phyloP scores from a whole-genome alignment of 2,797 vertebrate species.

The Myripristis jacobus region DNA sequence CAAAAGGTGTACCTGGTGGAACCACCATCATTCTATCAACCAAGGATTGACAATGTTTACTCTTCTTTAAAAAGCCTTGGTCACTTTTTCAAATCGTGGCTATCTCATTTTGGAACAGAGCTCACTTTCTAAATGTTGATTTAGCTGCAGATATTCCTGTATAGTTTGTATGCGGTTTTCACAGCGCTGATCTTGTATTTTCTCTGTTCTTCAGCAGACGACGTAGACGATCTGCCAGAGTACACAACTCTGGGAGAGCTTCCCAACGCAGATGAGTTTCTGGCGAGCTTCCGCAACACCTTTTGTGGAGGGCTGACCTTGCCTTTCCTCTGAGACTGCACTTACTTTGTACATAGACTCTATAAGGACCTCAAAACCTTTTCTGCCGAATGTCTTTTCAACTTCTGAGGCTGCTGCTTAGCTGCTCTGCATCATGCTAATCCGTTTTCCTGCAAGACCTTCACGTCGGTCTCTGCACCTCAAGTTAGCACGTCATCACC shows the following conservation, averaged over 20 bases:
- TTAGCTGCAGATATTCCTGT: no score
- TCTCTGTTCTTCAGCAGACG: conserved; percentile 64
- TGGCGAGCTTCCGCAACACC: conserved; percentile 23
- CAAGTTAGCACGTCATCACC: no score
- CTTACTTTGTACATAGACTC: conserved; percentile 49
- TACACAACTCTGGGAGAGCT: conserved; percentile 71
- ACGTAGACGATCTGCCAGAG: conserved; percentile 64
- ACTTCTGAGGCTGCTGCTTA: not conserved
- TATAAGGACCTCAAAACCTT: not conserved
- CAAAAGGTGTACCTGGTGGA: no score
- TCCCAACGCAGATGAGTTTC: not conserved
- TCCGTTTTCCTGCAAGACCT: not conserved
- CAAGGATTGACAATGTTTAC: no score
- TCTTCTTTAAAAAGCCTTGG: no score
- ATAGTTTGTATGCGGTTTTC: no score
- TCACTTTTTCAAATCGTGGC: no score
- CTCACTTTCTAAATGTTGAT: no score
- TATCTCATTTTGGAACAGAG: no score
- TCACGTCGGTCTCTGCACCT: not conserved
- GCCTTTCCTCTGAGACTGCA: conserved; percentile 28
- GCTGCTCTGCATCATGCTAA: not conserved
- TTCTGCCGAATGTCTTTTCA: not conserved
- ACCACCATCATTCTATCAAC: no score
- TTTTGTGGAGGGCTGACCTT: conserved; percentile 2
- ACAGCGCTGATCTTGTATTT: conserved; percentile 29